A percentile compares a stretch with the other conserved stretches of the same genome.
These are phyloP conservation scores for Leptura quadrifasciata DNA, from an alignment of 2,888 invertebrate species.

Conservation along the genomic window DNA sequence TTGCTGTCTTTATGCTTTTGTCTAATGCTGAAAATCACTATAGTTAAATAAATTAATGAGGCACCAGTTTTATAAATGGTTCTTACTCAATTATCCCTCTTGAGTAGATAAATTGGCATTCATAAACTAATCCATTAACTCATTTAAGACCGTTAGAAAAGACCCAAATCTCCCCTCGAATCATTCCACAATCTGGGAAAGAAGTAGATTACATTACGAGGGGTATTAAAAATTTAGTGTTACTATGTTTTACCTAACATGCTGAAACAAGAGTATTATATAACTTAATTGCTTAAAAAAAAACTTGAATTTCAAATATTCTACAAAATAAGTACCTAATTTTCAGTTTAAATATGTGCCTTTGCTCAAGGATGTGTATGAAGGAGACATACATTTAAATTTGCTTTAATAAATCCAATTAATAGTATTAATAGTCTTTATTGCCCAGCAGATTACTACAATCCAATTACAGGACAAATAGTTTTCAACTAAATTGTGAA, in stretches of 20 bases:
- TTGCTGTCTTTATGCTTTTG: background rate
- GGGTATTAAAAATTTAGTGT: background rate
- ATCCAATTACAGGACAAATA: too few relatives aligned
- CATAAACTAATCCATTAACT: constrained; percentile 18
- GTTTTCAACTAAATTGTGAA: too few relatives aligned
- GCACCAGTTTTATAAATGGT: background rate
- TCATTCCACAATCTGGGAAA: constrained; percentile 34
- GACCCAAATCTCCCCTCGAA: constrained; percentile 23
- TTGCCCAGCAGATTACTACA: too few relatives aligned
- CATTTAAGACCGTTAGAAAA: constrained; percentile 15
- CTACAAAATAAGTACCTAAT: too few relatives aligned
- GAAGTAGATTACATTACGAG: constrained; percentile 22
- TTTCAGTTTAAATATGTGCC: too few relatives aligned
- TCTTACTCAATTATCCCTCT: constrained; percentile 9
- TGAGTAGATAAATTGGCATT: constrained; percentile 8
- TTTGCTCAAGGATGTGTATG: too few relatives aligned
- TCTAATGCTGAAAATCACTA: background rate
- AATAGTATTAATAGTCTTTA: too few relatives aligned
- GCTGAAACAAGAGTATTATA: too few relatives aligned
- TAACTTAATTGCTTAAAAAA: too few relatives aligned
- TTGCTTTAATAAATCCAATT: too few relatives aligned
- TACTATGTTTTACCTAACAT: background rate
- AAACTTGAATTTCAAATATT: too few relatives aligned
- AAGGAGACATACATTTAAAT: too few relatives aligned
- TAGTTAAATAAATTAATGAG: background rate